Evolutionary conservation across 2,888 invertebrate genomes (phyloP).

Genomic region (Nematopogon swammerdamellus): DNA sequence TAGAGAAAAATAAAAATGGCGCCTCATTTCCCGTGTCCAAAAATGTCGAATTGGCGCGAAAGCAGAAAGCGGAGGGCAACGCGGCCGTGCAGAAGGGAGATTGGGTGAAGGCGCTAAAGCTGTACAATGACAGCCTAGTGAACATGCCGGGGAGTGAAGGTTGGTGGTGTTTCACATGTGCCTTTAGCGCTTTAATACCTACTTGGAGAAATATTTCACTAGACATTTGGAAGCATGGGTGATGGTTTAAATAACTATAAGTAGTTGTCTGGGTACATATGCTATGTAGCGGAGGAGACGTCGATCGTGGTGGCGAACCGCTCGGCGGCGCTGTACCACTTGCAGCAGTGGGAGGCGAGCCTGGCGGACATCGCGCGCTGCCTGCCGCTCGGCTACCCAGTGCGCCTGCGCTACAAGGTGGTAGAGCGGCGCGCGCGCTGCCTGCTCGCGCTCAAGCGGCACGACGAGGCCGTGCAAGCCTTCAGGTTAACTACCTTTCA

Average conservation of each 20-base stretch:
- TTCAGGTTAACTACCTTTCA: constrained; percentile 40
- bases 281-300: constrained; percentile 53
- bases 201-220: no score
- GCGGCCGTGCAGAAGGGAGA: constrained; percentile 68
- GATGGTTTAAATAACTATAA: no score
- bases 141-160: constrained; percentile 65
- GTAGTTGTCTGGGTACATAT: no score
- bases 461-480: constrained; percentile 59
- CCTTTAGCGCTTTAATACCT: no score
- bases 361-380: constrained; percentile 70
- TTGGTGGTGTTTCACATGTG: no score
- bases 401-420: constrained; percentile 70
- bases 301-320: constrained; percentile 75
- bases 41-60: constrained; percentile 55
- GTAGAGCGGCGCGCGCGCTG: constrained; percentile 72
- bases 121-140: constrained; percentile 68
- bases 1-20: constrained; percentile 28
- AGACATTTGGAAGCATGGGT: no score
- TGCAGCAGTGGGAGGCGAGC: constrained; percentile 64
- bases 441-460: constrained; percentile 63
- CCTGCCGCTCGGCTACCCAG: constrained; percentile 64
- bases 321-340: constrained; percentile 74
- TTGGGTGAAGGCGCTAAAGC: constrained; percentile 63
- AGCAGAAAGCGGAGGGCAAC: constrained; percentile 70
- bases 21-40: constrained; percentile 48